Evolutionary conservation across 2,888 invertebrate genomes (phyloP).

Genomic region (Strigamia crassipes): DNA sequence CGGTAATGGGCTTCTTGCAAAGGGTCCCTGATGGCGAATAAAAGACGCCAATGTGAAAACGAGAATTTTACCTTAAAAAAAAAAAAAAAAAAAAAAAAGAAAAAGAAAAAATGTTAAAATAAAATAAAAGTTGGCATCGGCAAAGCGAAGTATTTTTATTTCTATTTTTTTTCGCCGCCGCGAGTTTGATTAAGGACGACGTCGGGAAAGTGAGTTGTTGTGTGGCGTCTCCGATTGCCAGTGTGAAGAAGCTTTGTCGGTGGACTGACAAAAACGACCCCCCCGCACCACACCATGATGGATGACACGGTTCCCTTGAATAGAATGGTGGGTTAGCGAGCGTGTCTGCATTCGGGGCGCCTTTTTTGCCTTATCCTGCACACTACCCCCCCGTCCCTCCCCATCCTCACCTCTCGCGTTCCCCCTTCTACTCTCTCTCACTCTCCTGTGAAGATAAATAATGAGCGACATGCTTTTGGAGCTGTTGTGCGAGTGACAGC

Average conservation of each 20-base stretch:
- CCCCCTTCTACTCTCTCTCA: neutral
- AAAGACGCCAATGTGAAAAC: neutral
- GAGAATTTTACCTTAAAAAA: neutral
- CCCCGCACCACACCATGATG: slow-evolving; percentile 29
- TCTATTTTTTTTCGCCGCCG: neutral
- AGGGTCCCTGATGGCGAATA: neutral
- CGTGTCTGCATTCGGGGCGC: slow-evolving; percentile 39
- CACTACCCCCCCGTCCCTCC: too few relatives aligned
- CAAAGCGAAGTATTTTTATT: neutral
- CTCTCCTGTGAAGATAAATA: slow-evolving; percentile 44
- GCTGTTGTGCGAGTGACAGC: slow-evolving; percentile 46
- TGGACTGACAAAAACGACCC: slow-evolving; percentile 2
- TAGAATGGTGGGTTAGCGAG: slow-evolving; percentile 29
- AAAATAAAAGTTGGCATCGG: neutral
- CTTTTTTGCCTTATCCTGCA: slow-evolving; percentile 5
- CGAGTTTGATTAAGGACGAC: slow-evolving; percentile 17
- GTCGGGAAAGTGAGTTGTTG: slow-evolving; percentile 32
- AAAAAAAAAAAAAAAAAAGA: neutral
- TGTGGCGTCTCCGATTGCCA: slow-evolving; percentile 33
- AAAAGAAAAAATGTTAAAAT: too few relatives aligned
- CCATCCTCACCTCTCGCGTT: neutral
- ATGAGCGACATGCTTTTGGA: slow-evolving; percentile 45
- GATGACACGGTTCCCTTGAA: slow-evolving; percentile 28
- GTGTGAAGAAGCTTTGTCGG: slow-evolving; percentile 40
- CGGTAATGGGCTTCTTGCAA: neutral